Percentiles rank a stretch among this genome's conserved stretches.
Conservation (phyloP, 2,888 invertebrate species). For the Drosophila atroscutellata region DNA sequence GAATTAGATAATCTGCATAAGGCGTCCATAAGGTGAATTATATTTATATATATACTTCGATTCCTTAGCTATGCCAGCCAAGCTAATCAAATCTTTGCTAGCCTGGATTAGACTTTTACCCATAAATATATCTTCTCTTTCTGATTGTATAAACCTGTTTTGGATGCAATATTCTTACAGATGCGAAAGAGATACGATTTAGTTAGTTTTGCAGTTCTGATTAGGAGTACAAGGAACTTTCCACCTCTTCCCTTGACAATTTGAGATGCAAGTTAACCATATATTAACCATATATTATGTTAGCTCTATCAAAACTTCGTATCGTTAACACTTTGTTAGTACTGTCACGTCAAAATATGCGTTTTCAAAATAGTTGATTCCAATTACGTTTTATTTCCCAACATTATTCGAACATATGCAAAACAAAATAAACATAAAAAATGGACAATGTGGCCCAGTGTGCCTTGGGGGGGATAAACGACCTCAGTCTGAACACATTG, state of each 20-base stretch:
- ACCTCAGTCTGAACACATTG: conserved; percentile 46
- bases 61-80: neutral
- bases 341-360: neutral
- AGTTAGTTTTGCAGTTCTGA: neutral
- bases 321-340: neutral
- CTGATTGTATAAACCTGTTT: neutral
- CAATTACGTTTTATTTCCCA: neutral
- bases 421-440: neutral
- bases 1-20: neutral
- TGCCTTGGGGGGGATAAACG: conserved; percentile 17
- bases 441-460: neutral
- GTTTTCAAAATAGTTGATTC: neutral
- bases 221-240: neutral
- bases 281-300: too few species aligned
- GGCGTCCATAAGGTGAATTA: neutral
- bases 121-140: neutral
- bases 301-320: neutral
- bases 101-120: neutral
- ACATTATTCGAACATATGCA: neutral
- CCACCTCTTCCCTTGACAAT: neutral
- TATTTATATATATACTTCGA: too few species aligned
- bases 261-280: neutral
- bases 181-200: neutral
- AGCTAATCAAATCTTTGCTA: neutral
- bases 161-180: too few species aligned